A percentile compares a stretch with the other conserved stretches of the same genome.
Evolutionary conservation across 30 jellyfish, hydroid and myxozoan genomes (phyloP).

Genomic region (Turritopsis dohrnii): DNA sequence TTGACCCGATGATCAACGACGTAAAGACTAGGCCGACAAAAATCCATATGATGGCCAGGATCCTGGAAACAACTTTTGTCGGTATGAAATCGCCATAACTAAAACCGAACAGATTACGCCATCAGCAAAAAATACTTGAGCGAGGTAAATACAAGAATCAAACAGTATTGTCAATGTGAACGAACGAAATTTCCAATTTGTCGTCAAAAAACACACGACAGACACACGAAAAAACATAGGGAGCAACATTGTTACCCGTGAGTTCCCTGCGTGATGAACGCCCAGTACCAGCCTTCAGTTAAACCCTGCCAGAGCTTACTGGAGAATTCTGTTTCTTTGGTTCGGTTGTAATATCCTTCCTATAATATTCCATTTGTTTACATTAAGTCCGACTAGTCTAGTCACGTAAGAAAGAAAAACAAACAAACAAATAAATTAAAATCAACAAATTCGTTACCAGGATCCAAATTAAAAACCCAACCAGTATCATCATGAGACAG

Average conservation of each 20-base stretch:
- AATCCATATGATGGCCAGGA: conserved; percentile 1
- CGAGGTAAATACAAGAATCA: too few relatives aligned
- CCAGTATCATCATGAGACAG: conserved; percentile 8
- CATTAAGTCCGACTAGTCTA: too few relatives aligned
- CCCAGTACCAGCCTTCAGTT: conserved; percentile 8
- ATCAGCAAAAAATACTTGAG: neutral
- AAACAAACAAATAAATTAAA: neutral
- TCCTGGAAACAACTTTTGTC: neutral
- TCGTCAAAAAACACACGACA: too few relatives aligned
- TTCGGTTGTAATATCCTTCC: neutral
- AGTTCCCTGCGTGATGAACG: conserved; percentile 25
- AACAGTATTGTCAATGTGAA: too few relatives aligned
- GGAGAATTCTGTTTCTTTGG: conserved; percentile 4
- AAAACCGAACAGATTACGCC: neutral
- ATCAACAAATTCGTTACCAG: conserved; percentile 10
- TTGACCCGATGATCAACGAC: neutral
- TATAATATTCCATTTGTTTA: too few relatives aligned
- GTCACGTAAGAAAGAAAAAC: too few relatives aligned
- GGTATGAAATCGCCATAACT: conserved; percentile 12
- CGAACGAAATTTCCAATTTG: too few relatives aligned
- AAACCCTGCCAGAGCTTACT: neutral
- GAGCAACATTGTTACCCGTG: too few relatives aligned
- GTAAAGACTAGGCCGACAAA: neutral
- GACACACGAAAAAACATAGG: too few relatives aligned
- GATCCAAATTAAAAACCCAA: conserved; percentile 6